Conservation (phyloP, 2,888 invertebrate genomes). For the Antheraea yamamai region DNA sequence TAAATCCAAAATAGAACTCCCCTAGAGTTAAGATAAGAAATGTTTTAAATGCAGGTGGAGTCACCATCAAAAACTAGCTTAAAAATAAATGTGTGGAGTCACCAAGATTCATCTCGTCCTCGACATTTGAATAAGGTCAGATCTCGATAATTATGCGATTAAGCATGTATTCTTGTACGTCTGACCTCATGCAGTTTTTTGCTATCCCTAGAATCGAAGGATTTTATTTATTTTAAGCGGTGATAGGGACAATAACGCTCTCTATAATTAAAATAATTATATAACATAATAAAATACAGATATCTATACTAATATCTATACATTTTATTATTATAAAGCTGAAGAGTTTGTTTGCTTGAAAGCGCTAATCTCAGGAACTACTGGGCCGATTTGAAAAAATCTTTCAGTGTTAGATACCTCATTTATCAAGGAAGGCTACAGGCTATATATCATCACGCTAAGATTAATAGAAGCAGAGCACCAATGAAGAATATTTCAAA, state of each 20-base stretch:
- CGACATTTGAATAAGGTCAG: slow-evolving; percentile 50
- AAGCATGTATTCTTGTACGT: slow-evolving; percentile 31
- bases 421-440: too few relatives aligned
- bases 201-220: slow-evolving; percentile 22
- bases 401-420: too few relatives aligned
- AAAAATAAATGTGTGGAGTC: slow-evolving; percentile 35
- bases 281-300: too few relatives aligned
- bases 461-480: too few relatives aligned
- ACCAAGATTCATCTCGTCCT: slow-evolving; percentile 36
- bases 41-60: not conserved
- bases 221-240: slow-evolving; percentile 17
- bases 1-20: not conserved
- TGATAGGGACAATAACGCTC: not conserved
- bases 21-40: not conserved
- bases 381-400: too few relatives aligned
- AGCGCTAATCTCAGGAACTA: too few relatives aligned
- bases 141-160: slow-evolving; percentile 19
- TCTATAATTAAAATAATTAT: not conserved
- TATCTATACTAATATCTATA: too few relatives aligned
- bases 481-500: too few relatives aligned
- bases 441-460: too few relatives aligned
- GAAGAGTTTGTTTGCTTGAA: too few relatives aligned
- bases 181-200: slow-evolving; percentile 34
- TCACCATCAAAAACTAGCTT: slow-evolving; percentile 15
- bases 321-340: too few relatives aligned